phyloP scores from a whole-genome alignment of 2,797 vertebrate species.

The Tenualosa ilisha region DNA sequence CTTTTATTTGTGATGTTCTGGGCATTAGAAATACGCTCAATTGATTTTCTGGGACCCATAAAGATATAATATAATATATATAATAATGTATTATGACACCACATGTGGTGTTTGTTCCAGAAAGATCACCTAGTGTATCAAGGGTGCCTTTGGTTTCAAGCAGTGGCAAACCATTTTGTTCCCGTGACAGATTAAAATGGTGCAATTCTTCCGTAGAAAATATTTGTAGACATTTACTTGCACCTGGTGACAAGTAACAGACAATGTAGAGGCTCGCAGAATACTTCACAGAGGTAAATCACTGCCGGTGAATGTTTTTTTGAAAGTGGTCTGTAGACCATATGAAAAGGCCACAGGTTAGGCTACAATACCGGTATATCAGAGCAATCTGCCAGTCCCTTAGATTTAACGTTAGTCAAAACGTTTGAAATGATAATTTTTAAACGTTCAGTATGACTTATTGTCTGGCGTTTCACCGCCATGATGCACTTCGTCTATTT shows the following conservation, averaged over 20 bases:
- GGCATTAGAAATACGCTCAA: background rate
- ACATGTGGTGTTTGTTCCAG: background rate
- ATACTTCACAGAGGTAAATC: background rate
- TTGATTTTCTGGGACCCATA: background rate
- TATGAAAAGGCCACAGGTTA: background rate
- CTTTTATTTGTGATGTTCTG: background rate
- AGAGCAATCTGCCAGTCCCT: background rate
- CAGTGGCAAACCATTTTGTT: background rate
- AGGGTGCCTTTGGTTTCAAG: background rate
- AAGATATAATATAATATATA: no score
- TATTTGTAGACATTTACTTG: background rate
- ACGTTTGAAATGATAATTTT: background rate
- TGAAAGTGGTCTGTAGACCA: background rate
- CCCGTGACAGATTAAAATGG: background rate
- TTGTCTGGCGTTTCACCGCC: background rate
- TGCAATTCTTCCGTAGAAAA: background rate
- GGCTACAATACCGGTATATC: background rate
- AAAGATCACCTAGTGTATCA: background rate
- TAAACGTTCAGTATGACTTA: no score
- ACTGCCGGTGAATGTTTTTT: background rate
- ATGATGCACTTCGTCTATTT: constrained; percentile 27
- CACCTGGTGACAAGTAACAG: background rate
- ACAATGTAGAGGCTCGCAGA: background rate
- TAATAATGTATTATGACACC: background rate
- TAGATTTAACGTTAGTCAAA: background rate